These are phyloP conservation scores for Liasis olivaceus DNA, from an alignment of 2,797 vertebrate species.

Conservation along the genomic window DNA sequence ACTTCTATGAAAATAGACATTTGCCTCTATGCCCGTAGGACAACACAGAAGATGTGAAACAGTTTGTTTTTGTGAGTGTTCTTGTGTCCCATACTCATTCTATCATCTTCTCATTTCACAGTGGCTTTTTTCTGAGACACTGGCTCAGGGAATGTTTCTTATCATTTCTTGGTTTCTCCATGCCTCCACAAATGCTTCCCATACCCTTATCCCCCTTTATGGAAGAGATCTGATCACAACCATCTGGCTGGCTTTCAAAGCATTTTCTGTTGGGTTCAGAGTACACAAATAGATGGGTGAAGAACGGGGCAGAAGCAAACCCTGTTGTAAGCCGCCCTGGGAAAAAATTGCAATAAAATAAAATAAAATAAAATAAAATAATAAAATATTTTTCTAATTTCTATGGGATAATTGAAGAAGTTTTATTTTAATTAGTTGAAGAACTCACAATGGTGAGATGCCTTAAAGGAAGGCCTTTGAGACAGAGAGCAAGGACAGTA, in stretches of 20 bases:
- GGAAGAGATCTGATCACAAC: neutral
- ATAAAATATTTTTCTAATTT: too few relatives aligned
- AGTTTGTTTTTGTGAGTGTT: neutral
- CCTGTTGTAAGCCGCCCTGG: neutral
- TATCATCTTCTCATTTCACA: neutral
- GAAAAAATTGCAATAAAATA: neutral
- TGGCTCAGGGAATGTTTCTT: neutral
- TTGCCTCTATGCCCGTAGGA: neutral
- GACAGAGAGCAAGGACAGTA: neutral
- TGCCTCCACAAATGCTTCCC: neutral
- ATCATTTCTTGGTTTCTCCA: neutral
- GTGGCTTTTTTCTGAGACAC: neutral
- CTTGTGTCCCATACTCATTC: neutral
- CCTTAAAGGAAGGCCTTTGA: neutral
- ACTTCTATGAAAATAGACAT: neutral
- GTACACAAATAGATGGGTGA: neutral
- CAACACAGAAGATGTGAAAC: neutral
- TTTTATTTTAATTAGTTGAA: neutral
- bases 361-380: neutral
- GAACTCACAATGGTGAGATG: neutral
- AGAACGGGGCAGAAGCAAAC: neutral
- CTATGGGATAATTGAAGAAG: too few relatives aligned
- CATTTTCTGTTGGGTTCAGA: neutral
- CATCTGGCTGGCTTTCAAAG: neutral
- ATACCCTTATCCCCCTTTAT: neutral